Evolutionary conservation across 2,797 vertebrate genomes (phyloP).

Genomic region (Sitta carolinensis): DNA sequence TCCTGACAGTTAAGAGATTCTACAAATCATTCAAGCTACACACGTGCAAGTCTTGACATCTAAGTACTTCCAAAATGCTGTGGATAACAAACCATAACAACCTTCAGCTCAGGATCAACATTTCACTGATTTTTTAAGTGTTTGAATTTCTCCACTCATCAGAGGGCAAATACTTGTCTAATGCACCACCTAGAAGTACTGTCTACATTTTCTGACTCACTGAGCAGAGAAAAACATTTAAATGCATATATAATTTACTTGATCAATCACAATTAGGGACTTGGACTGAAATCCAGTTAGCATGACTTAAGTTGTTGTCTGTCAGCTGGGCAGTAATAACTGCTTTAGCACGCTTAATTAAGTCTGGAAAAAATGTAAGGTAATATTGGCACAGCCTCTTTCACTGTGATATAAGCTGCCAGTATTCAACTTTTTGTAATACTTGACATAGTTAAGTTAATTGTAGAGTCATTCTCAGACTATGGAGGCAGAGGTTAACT

Average conservation of each 20-base stretch:
- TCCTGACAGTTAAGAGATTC: neutral
- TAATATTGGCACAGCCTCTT: neutral
- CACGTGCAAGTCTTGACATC: neutral
- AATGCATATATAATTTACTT: conserved; percentile 13
- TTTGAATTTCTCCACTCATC: neutral
- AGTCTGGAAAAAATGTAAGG: neutral
- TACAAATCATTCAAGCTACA: neutral
- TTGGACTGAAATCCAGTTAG: conserved; percentile 18
- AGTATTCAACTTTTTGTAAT: neutral
- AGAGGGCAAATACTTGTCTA: neutral
- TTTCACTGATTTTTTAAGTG: neutral
- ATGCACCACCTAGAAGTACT: neutral
- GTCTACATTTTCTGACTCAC: neutral
- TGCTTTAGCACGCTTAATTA: conserved; percentile 24
- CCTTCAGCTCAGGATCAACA: neutral
- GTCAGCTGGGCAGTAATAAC: neutral
- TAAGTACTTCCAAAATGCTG: neutral
- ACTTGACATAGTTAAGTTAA: neutral
- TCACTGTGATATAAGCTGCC: neutral
- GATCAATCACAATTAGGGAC: conserved; percentile 23
- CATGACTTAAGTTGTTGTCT: neutral
- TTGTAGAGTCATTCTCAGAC: neutral
- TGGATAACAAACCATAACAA: neutral
- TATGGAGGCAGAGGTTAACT: neutral
- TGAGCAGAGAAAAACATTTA: conserved; percentile 2